These are phyloP conservation scores for Tenthredo amoena DNA, from an alignment of 2,888 invertebrate species.

Conservation along the genomic window DNA sequence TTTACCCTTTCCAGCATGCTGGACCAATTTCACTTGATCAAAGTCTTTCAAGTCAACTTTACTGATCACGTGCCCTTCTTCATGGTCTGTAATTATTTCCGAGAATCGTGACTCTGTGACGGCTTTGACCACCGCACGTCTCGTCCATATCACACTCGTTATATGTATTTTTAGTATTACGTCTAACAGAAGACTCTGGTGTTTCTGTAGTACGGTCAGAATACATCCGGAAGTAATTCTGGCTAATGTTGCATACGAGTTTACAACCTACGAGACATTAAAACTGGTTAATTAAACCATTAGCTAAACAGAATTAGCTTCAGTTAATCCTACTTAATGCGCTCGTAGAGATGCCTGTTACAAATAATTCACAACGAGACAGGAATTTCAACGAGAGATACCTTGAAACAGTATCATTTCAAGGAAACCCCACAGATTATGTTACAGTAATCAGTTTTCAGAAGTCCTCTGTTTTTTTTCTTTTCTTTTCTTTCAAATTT, in stretches of 20 bases:
- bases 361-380: background rate
- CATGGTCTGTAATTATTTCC: conserved; percentile 52
- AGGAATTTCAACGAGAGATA: background rate
- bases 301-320: conserved; percentile 29
- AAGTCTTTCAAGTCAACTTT: conserved; percentile 45
- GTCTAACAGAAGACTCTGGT: conserved; percentile 11
- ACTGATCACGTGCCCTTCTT: background rate
- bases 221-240: conserved; percentile 38
- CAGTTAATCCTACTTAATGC: conserved; percentile 13
- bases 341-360: conserved; percentile 15
- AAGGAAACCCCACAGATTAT: background rate
- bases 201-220: conserved; percentile 22
- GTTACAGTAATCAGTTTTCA: background rate
- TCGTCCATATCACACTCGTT: background rate
- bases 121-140: background rate
- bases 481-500: background rate
- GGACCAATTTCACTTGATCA: conserved; percentile 5
- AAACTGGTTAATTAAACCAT: conserved; percentile 38
- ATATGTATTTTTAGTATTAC: conserved; percentile 31
- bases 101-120: conserved; percentile 47
- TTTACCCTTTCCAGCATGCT: conserved; percentile 20
- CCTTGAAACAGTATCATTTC: background rate
- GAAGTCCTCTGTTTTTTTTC: background rate
- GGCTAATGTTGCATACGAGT: conserved; percentile 38
- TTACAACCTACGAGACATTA: conserved; percentile 26